A percentile compares a stretch with the other conserved stretches of the same genome.
These are phyloP conservation scores for Leucopsar rothschildi DNA, from an alignment of 2,113 vertebrate genomes.

Conservation along the genomic window DNA sequence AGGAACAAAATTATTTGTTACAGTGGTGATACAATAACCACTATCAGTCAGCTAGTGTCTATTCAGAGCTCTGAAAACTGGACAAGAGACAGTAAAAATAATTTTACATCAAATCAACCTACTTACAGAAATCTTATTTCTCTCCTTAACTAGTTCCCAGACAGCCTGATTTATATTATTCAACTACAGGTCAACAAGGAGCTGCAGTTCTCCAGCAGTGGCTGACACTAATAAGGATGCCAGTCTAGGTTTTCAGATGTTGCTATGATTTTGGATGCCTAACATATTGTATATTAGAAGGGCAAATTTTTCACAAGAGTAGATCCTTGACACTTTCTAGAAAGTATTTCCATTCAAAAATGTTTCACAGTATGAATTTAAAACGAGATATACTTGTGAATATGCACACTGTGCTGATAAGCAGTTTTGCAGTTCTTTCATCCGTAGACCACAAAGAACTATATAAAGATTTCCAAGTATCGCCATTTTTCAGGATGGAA, in stretches of 20 bases:
- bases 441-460: not conserved
- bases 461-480: not conserved
- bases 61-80: not conserved
- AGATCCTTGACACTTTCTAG: not conserved
- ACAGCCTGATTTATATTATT: not conserved
- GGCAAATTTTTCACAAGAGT: not conserved
- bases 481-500: not conserved
- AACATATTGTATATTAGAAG: not conserved
- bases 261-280: not conserved
- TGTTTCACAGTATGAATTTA: not conserved
- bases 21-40: not conserved
- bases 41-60: not conserved
- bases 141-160: not conserved
- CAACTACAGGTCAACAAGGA: not conserved
- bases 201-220: not conserved
- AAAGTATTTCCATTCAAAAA: not conserved
- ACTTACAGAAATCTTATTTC: not conserved
- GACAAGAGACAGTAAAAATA: not conserved
- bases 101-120: not conserved
- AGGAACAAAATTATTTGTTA: not conserved
- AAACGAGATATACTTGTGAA: not conserved
- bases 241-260: not conserved
- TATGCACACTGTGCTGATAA: not conserved
- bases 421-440: not conserved
- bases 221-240: not conserved